Evolutionary conservation across 2,797 vertebrate genomes (phyloP), one percentile per base, ranked within the genome.

Genomic region (Rhyacichthys aspro): DNA sequence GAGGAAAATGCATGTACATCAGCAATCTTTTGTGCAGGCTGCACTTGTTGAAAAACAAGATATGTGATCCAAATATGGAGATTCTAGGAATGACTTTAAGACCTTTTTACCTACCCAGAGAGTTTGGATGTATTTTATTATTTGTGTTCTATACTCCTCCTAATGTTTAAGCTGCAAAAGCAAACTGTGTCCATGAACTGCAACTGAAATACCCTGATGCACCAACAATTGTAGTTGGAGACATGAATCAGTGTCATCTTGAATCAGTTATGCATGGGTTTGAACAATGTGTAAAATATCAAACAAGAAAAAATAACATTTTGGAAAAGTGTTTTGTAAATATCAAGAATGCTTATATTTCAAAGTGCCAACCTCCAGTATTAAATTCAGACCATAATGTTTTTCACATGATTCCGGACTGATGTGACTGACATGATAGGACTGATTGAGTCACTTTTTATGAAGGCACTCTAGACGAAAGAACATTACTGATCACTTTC

Each of bases 311-410:
- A 42, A 42, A 41, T 41, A 43, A 43, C 9, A 9, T 43, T 43
- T 43, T 43, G 41, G 41, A 43, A n/a, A 43, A 43, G 41, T 43
- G 41, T 15, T 43, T 43, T 43, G 42, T 43, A 7, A 43, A 17
- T 6, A 43, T 43, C 5, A 43, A 43, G 42, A 43, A 43, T 8
- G 42, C 9, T 43, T 43, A 16, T 16, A 42, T 42, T 42, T 42
- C 41, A 42, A 42, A 42, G 12, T 42, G 41, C 3, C 15, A 17
- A 43, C 42, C 42, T 7, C 42, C 42, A 43, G 15, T 43, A 16
- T 4, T 43, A 14, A 43, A 16, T 10, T 43, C 42, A 15, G 42
- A 42, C 14, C 39, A 42, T 14, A 42, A 42, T 42, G 39, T 42
- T 14, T 5, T 42, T 42, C 39, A 42, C 14, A 42, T 42, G 39